Percentiles rank a stretch among this genome's conserved stretches.
phyloP scores from a whole-genome alignment of 1,140 invertebrate species.

The Apocrypta bakeri region DNA sequence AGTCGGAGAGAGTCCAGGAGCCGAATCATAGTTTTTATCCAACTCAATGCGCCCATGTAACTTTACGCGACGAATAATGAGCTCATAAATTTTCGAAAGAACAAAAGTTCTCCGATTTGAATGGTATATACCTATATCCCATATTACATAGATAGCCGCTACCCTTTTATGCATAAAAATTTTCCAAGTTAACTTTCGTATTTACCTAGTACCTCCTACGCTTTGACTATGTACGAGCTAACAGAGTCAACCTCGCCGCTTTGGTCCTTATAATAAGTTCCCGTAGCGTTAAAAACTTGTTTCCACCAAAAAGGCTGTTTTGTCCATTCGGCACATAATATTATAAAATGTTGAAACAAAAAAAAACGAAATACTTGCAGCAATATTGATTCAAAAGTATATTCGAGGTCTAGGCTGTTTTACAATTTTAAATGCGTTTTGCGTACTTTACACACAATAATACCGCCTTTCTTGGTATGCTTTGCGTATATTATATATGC shows the following conservation, averaged over 20 bases:
- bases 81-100: background rate
- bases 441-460: background rate
- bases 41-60: background rate
- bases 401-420: background rate
- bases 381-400: too few species aligned
- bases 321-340: too few species aligned
- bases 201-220: background rate
- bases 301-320: too few species aligned
- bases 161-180: background rate
- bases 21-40: background rate
- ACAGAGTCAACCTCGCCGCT: background rate
- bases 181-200: background rate
- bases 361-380: too few species aligned
- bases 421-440: background rate
- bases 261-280: background rate
- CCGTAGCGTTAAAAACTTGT: background rate
- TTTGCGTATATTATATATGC: too few species aligned
- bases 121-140: too few species aligned
- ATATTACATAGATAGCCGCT: background rate
- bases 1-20: background rate
- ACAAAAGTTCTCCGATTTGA: background rate
- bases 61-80: background rate
- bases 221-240: background rate
- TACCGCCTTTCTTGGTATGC: background rate
- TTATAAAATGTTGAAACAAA: too few species aligned